These are phyloP conservation scores for Leiothrix lutea DNA, from an alignment of 2,113 vertebrate genomes.

Conservation along the genomic window DNA sequence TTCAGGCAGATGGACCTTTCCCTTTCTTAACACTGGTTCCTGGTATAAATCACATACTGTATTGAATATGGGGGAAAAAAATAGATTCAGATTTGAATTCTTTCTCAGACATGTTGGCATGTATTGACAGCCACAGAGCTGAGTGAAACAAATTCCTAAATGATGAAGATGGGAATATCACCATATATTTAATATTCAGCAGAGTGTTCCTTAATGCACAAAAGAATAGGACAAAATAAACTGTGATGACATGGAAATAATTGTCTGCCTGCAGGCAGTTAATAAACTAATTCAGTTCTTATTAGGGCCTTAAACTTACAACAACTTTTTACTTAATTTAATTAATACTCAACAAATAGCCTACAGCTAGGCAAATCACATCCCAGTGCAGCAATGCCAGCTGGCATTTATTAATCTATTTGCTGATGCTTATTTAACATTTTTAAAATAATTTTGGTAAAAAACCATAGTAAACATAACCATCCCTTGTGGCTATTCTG, in stretches of 20 bases:
- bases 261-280: conserved; percentile 1
- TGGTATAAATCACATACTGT: background rate
- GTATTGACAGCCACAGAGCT: background rate
- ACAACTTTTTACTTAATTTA: conserved; percentile 11
- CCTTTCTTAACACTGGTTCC: background rate
- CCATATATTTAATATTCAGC: background rate
- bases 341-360: conserved; percentile 47
- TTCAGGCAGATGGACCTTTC: background rate
- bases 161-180: background rate
- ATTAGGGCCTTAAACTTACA: background rate
- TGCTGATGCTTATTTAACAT: background rate
- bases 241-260: conserved; percentile 12
- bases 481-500: background rate
- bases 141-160: background rate
- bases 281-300: conserved; percentile 25
- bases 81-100: background rate
- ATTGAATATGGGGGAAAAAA: background rate
- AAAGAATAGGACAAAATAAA: background rate
- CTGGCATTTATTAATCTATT: conserved; percentile 10
- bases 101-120: background rate
- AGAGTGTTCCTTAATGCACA: background rate
- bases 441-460: background rate
- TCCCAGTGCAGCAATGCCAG: background rate
- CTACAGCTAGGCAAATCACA: background rate
- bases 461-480: background rate